phyloP scores from a whole-genome alignment of 1,140 invertebrate genomes.

The Aphaenogaster floridana region DNA sequence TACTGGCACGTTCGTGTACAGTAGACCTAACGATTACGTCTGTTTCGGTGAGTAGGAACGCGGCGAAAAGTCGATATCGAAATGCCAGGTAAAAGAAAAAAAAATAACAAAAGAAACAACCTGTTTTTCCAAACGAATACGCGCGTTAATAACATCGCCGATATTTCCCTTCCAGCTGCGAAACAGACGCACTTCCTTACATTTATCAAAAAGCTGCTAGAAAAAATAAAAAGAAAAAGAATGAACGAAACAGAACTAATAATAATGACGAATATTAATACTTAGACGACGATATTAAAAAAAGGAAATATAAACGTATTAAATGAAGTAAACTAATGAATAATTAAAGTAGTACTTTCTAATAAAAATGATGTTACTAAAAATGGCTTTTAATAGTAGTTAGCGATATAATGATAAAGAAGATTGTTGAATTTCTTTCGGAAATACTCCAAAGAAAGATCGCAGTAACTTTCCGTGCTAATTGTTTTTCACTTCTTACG shows the following conservation, averaged over 20 bases:
- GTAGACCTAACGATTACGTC: slow-evolving; percentile 54
- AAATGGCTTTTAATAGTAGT: slow-evolving; percentile 32
- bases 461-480: slow-evolving; percentile 9
- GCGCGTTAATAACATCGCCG: neutral
- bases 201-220: slow-evolving; percentile 54
- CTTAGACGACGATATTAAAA: slow-evolving; percentile 77
- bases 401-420: slow-evolving; percentile 69
- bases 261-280: slow-evolving; percentile 65
- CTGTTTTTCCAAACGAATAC: slow-evolving; percentile 1
- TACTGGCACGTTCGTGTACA: slow-evolving; percentile 75
- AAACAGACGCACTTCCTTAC: slow-evolving; percentile 68
- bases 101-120: slow-evolving; percentile 5
- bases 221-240: slow-evolving; percentile 36
- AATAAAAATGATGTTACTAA: slow-evolving; percentile 11
- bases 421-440: slow-evolving; percentile 30
- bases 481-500: slow-evolving; percentile 7
- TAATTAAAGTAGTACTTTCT: neutral
- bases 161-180: slow-evolving; percentile 31
- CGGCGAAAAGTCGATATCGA: neutral
- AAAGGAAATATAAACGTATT: slow-evolving; percentile 78
- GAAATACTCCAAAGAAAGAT: slow-evolving; percentile 26
- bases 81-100: neutral
- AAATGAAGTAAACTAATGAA: slow-evolving; percentile 82
- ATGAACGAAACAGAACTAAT: slow-evolving; percentile 43
- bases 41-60: slow-evolving; percentile 63